These are phyloP conservation scores for Nycticryphes semicollaris DNA, from an alignment of 2,113 vertebrate species.

Conservation along the genomic window DNA sequence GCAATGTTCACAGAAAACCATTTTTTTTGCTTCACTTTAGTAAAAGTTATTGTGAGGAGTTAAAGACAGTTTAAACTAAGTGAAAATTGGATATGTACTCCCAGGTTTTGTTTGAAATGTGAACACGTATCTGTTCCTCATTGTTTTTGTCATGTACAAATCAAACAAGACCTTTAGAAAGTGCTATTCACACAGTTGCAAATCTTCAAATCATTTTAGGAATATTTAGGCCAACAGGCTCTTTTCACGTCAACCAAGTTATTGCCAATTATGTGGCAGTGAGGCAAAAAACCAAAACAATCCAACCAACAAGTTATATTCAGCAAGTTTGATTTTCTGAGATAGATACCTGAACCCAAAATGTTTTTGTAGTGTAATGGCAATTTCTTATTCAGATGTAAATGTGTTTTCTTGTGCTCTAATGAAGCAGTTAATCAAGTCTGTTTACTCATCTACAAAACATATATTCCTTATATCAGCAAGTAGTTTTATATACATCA, in stretches of 20 bases:
- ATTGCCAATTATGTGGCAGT: background rate
- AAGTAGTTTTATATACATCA: background rate
- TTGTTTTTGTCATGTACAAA: background rate
- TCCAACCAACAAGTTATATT: background rate
- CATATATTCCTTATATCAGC: background rate
- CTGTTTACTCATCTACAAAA: conserved; percentile 11
- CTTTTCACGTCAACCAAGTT: background rate
- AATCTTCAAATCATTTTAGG: background rate
- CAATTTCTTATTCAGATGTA: background rate
- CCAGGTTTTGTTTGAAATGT: background rate
- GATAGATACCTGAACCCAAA: background rate
- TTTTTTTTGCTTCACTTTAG: background rate
- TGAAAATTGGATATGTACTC: background rate
- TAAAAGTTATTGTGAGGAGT: background rate
- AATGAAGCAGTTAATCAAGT: conserved; percentile 38
- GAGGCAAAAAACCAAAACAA: background rate
- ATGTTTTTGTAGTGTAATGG: conserved; percentile 4
- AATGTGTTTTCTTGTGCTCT: conserved; percentile 25
- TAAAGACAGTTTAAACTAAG: background rate
- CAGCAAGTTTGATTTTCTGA: background rate
- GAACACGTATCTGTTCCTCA: background rate
- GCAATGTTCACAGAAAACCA: rapidly evolving
- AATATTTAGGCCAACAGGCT: background rate
- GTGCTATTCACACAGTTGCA: background rate
- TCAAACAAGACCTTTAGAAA: background rate